These are phyloP conservation scores for Leucopsar rothschildi DNA, from an alignment of 2,113 vertebrate genomes.

Conservation along the genomic window DNA sequence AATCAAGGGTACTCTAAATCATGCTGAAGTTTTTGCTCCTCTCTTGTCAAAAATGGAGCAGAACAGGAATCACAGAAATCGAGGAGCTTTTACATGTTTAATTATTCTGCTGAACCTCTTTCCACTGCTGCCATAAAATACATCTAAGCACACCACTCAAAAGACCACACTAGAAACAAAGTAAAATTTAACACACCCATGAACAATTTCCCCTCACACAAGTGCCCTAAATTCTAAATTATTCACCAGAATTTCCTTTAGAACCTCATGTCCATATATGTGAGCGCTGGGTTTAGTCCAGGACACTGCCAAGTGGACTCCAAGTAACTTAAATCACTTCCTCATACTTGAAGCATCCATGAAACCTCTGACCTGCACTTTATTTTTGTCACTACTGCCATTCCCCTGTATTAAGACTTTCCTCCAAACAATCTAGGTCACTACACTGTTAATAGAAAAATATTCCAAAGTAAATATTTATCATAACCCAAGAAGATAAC, in stretches of 20 bases:
- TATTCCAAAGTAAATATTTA: not conserved
- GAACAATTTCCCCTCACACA: not conserved
- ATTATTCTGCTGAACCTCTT: not conserved
- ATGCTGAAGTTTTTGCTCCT: not conserved
- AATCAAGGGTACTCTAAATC: not conserved
- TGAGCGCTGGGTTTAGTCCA: not conserved
- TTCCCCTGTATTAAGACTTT: not conserved
- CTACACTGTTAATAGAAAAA: not conserved
- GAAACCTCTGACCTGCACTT: not conserved
- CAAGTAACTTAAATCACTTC: not conserved
- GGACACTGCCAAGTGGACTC: not conserved
- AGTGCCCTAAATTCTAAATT: not conserved
- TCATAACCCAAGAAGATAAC: not conserved
- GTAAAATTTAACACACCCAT: not conserved
- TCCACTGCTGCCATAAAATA: not conserved
- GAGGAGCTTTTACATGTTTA: not conserved
- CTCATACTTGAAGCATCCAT: not conserved
- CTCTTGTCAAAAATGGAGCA: not conserved
- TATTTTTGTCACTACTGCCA: not conserved
- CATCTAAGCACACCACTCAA: not conserved
- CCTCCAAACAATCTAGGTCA: not conserved
- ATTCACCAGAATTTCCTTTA: not conserved
- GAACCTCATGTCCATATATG: not conserved
- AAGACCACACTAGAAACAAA: not conserved
- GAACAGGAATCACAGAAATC: not conserved